Conservation (phyloP, 2,888 invertebrate species). For the Nephrotoma appendiculata region DNA sequence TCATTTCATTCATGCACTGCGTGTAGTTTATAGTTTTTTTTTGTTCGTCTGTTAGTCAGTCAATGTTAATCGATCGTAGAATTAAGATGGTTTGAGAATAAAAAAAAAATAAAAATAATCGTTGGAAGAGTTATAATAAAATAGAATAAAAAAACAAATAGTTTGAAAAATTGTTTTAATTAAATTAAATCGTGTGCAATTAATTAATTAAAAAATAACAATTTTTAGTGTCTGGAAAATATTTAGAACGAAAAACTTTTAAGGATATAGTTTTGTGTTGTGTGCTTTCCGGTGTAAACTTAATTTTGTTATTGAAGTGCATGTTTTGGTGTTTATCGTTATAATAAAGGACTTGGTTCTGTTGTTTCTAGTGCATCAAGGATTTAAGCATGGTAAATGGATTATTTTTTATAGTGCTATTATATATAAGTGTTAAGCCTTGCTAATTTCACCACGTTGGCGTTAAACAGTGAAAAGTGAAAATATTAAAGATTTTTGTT, state of each 20-base stretch:
- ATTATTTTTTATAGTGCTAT: background rate
- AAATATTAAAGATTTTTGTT: background rate
- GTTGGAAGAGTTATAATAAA: background rate
- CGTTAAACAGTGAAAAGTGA: background rate
- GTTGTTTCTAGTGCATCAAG: background rate
- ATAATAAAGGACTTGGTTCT: background rate
- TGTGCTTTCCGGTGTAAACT: background rate
- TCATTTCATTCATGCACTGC: background rate
- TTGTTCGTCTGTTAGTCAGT: background rate
- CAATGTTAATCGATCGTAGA: constrained; percentile 2
- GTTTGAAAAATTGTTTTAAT: too few relatives aligned
- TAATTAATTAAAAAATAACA: background rate
- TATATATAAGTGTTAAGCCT: background rate
- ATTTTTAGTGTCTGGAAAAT: background rate
- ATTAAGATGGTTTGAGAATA: background rate
- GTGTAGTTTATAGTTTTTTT: background rate
- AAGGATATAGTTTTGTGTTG: background rate
- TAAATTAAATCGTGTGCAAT: background rate
- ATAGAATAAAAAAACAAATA: background rate
- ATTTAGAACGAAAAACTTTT: background rate
- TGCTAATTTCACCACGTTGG: background rate
- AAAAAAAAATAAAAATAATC: background rate
- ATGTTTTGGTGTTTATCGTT: background rate
- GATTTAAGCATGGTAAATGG: background rate
- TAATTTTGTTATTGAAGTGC: background rate